A percentile compares a stretch with the other conserved stretches of the same genome.
These are phyloP conservation scores for Gambelia wislizenii DNA, from an alignment of 2,797 vertebrate species.

Conservation along the genomic window DNA sequence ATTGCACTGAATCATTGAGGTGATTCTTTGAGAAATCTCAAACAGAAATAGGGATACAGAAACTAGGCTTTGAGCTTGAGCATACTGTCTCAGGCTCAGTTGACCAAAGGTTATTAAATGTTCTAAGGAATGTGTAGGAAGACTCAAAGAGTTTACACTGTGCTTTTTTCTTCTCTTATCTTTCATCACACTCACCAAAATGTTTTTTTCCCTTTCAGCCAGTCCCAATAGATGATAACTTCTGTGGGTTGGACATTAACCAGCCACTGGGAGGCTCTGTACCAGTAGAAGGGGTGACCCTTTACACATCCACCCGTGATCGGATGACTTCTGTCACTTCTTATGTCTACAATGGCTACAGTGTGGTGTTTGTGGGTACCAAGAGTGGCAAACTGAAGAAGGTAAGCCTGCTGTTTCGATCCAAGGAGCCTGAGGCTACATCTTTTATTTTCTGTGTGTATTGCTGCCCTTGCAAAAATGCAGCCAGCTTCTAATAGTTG, in stretches of 20 bases:
- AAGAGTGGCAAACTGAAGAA: slow-evolving; percentile 96
- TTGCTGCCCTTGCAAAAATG: accelerated
- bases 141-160: background rate
- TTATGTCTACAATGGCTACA: slow-evolving; percentile 96
- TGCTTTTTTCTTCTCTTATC: background rate
- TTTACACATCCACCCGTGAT: slow-evolving; percentile 93
- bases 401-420: slow-evolving; percentile 78
- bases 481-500: background rate
- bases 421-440: accelerated
- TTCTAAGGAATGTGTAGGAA: background rate
- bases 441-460: accelerated
- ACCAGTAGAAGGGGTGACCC: slow-evolving; percentile 91
- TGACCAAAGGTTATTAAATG: accelerated
- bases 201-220: slow-evolving; percentile 82
- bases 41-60: background rate
- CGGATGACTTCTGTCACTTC: slow-evolving; percentile 95
- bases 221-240: slow-evolving; percentile 96
- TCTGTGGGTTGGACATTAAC: slow-evolving; percentile 99
- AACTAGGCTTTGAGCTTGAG: background rate
- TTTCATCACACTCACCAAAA: background rate
- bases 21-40: background rate
- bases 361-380: slow-evolving; percentile 96
- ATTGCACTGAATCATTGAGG: background rate
- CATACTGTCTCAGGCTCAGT: too few relatives aligned
- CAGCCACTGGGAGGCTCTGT: slow-evolving; percentile 94